A percentile compares a stretch with the other conserved stretches of the same genome.
These are phyloP conservation scores for Pseudoips prasinana DNA, from an alignment of 2,888 invertebrate species.

Conservation along the genomic window DNA sequence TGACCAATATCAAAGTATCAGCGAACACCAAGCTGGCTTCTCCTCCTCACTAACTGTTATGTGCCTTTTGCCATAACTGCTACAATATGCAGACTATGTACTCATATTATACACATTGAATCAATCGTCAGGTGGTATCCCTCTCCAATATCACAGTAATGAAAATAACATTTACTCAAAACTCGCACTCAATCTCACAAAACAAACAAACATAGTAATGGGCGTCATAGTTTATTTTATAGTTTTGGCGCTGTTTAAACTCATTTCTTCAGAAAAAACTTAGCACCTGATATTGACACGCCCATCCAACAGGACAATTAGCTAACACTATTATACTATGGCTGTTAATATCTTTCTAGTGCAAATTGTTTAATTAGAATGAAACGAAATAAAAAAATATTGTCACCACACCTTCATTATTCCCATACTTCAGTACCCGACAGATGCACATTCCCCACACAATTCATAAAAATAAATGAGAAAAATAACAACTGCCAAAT, in stretches of 20 bases:
- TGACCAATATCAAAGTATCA: constrained; percentile 61
- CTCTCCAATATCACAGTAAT: constrained; percentile 76
- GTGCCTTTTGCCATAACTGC: constrained; percentile 67
- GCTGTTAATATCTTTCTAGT: constrained; percentile 11
- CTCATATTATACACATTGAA: constrained; percentile 44
- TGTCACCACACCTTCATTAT: too few species aligned
- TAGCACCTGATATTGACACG: constrained; percentile 17
- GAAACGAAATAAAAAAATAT: constrained; percentile 14
- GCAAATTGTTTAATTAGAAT: constrained; percentile 17
- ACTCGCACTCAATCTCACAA: constrained; percentile 53
- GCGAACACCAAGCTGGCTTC: constrained; percentile 78
- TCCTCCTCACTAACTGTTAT: constrained; percentile 65
- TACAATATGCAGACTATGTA: constrained; percentile 46
- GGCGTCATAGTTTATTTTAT: constrained; percentile 19
- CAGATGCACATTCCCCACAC: constrained; percentile 16
- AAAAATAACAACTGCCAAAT: constrained; percentile 16
- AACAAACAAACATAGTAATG: constrained; percentile 32
- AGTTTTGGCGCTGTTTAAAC: constrained; percentile 8
- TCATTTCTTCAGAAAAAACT: constrained; percentile 1
- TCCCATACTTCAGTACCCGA: constrained; percentile 14
- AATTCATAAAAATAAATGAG: constrained; percentile 14
- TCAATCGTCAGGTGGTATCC: constrained; percentile 59
- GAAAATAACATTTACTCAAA: constrained; percentile 57
- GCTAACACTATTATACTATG: constrained; percentile 24
- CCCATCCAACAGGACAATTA: constrained; percentile 18